Percentiles rank a stretch among this genome's conserved stretches.
Conservation (phyloP, 2,797 vertebrate species). For the Triplophysa yarkandensis region DNA sequence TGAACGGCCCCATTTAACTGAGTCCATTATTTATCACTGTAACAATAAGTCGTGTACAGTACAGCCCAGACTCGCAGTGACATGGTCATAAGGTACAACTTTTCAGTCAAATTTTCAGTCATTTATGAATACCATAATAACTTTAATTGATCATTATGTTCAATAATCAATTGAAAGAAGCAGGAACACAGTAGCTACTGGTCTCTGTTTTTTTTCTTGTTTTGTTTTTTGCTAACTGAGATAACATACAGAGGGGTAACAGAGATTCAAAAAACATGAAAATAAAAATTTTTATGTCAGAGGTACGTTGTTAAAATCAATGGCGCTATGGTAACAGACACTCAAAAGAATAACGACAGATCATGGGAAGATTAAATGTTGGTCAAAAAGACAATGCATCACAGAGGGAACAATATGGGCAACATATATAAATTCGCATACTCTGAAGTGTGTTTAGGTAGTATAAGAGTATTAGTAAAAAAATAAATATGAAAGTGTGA, state of each 20-base stretch:
- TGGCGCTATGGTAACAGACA: conserved; percentile 10
- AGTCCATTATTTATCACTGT: conserved; percentile 69
- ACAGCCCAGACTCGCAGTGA: conserved; percentile 81
- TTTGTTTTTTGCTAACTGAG: conserved; percentile 81
- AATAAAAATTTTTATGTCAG: conserved; percentile 47
- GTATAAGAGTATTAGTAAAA: conserved; percentile 33
- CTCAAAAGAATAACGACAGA: conserved; percentile 19
- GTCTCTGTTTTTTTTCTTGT: conserved; percentile 80
- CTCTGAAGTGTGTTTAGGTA: conserved; percentile 51
- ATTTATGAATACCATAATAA: conserved; percentile 69
- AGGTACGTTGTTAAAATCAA: conserved; percentile 55
- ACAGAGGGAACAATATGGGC: background rate
- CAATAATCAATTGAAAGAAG: conserved; percentile 83
- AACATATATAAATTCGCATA: conserved; percentile 11
- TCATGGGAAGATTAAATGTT: conserved; percentile 11
- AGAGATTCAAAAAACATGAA: conserved; percentile 50
- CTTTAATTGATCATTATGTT: conserved; percentile 76
- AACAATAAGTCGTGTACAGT: conserved; percentile 59
- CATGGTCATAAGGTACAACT: conserved; percentile 78
- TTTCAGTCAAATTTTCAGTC: conserved; percentile 78
- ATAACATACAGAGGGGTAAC: conserved; percentile 71
- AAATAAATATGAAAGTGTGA: background rate
- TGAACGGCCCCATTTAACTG: conserved; percentile 1
- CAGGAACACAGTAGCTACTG: conserved; percentile 88
- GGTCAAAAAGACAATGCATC: conserved; percentile 10